These are phyloP conservation scores for Amblyjoppa proteus DNA, from an alignment of 2,888 invertebrate genomes.

Conservation along the genomic window DNA sequence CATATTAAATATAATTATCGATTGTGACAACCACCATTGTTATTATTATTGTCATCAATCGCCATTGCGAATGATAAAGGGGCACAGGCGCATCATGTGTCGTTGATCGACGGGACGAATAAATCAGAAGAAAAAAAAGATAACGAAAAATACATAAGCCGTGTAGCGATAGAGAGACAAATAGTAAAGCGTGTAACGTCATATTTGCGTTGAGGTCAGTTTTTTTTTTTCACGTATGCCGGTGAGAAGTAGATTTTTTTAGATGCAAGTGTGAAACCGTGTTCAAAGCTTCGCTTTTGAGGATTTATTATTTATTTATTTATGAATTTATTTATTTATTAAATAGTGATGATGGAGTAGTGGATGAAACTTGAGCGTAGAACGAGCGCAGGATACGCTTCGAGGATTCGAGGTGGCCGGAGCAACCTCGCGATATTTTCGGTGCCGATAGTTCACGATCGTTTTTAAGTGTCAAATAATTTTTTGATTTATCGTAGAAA, in stretches of 20 bases:
- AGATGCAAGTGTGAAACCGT: conserved; percentile 44
- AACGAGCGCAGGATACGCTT: conserved; percentile 25
- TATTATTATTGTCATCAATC: conserved; percentile 59
- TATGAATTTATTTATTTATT: conserved; percentile 30
- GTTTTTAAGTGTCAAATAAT: background rate
- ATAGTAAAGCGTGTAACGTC: conserved; percentile 24
- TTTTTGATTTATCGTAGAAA: background rate
- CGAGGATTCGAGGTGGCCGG: conserved; percentile 18
- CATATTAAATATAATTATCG: conserved; percentile 47
- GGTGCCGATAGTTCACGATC: conserved; percentile 17
- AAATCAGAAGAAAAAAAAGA: conserved; percentile 50
- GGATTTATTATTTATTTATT: conserved; percentile 5
- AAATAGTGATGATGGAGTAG: conserved; percentile 48
- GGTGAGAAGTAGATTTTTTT: conserved; percentile 47
- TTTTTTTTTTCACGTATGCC: conserved; percentile 24
- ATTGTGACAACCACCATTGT: conserved; percentile 46
- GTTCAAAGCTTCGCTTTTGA: conserved; percentile 50
- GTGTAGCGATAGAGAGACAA: conserved; percentile 39
- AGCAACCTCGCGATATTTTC: conserved; percentile 56
- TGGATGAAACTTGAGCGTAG: conserved; percentile 37
- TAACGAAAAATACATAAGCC: conserved; percentile 46
- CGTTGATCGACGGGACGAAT: conserved; percentile 69
- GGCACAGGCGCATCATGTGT: conserved; percentile 64
- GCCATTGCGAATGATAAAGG: conserved; percentile 54
- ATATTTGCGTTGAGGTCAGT: conserved; percentile 5